Percentiles rank a stretch among this genome's conserved stretches.
These are phyloP conservation scores for Polyploca ridens DNA, from an alignment of 2,888 invertebrate species.

Conservation along the genomic window DNA sequence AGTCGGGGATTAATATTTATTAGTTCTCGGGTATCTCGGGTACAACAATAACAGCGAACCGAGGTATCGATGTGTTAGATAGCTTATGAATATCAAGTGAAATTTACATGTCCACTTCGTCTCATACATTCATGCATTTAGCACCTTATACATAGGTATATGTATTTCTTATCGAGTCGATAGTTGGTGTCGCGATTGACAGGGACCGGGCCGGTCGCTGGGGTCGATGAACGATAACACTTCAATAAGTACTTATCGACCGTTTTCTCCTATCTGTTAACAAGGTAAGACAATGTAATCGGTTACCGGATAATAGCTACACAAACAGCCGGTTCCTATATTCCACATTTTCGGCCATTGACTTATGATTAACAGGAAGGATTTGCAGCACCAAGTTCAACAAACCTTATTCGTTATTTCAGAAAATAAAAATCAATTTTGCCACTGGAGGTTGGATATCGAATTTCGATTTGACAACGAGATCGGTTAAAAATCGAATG, in stretches of 20 bases:
- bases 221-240: slow-evolving; percentile 70
- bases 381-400: slow-evolving; percentile 19
- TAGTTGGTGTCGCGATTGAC: slow-evolving; percentile 43
- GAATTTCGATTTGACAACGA: not conserved
- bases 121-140: slow-evolving; percentile 62
- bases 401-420: not conserved
- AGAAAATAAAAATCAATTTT: not conserved
- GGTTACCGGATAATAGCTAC: slow-evolving; percentile 52
- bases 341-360: slow-evolving; percentile 54
- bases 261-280: slow-evolving; percentile 56
- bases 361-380: slow-evolving; percentile 48
- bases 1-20: slow-evolving; percentile 69
- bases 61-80: slow-evolving; percentile 61
- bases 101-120: slow-evolving; percentile 57
- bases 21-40: slow-evolving; percentile 51
- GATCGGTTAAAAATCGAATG: slow-evolving; percentile 4
- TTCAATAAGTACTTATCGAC: slow-evolving; percentile 52
- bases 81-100: slow-evolving; percentile 72
- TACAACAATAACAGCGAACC: slow-evolving; percentile 61
- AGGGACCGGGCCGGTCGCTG: slow-evolving; percentile 36
- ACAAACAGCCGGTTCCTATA: slow-evolving; percentile 45
- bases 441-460: not conserved
- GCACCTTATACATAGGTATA: slow-evolving; percentile 22
- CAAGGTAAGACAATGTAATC: slow-evolving; percentile 65
- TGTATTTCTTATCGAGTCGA: slow-evolving; percentile 43